phyloP scores from a whole-genome alignment of 1,140 invertebrate genomes.

The Mesaphorura yosii region DNA sequence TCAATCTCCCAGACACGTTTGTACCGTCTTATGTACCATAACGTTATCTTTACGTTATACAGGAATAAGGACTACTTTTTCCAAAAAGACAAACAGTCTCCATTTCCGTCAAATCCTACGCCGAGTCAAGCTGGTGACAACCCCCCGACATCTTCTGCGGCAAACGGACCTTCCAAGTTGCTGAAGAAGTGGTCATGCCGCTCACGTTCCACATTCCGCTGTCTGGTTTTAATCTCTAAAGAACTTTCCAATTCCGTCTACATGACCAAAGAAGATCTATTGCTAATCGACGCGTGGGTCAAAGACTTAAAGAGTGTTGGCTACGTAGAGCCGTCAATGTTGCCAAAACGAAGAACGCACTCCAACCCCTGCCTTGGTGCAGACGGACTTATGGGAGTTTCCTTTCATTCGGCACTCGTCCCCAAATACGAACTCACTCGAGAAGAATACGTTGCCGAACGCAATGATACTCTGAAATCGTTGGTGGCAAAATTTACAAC shows the following conservation, averaged over 20 bases:
- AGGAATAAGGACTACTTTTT: constrained; percentile 30
- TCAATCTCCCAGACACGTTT: no score
- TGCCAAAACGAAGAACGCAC: constrained; percentile 31
- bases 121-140: no score
- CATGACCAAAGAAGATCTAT: constrained; percentile 28
- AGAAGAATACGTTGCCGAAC: constrained; percentile 20
- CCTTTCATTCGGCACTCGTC: constrained; percentile 32
- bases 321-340: constrained; percentile 33
- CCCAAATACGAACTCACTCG: constrained; percentile 18
- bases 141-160: neutral
- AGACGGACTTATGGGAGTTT: constrained; percentile 33
- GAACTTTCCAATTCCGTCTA: constrained; percentile 32
- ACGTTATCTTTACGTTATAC: no score
- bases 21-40: no score
- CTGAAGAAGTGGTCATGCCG: constrained; percentile 33
- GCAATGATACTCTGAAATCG: constrained; percentile 27
- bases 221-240: constrained; percentile 30
- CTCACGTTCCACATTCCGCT: constrained; percentile 32
- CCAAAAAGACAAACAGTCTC: no score
- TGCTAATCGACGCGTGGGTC: constrained; percentile 32
- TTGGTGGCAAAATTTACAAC: constrained; percentile 10
- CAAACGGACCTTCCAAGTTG: constrained; percentile 28
- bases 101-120: no score
- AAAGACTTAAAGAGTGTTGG: constrained; percentile 32
- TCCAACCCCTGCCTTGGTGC: constrained; percentile 34